These are phyloP conservation scores for Eublepharis macularius DNA, from an alignment of 2,113 vertebrate species.

Conservation along the genomic window DNA sequence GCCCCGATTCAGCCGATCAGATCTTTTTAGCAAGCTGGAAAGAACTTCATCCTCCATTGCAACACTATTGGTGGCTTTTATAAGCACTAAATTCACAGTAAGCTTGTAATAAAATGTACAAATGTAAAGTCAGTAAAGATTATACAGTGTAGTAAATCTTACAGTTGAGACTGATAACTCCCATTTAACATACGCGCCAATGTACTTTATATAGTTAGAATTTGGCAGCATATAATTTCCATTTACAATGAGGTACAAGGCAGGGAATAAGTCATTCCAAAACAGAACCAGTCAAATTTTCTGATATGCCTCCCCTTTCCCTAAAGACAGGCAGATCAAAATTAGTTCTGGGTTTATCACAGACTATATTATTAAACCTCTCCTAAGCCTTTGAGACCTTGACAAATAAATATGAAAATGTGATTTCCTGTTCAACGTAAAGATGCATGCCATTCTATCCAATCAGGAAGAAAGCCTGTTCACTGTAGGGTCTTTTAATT, in stretches of 20 bases:
- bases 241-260: conserved; percentile 1
- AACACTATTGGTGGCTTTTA: not conserved
- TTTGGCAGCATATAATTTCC: not conserved
- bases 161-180: not conserved
- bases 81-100: not conserved
- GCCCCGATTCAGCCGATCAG: not conserved
- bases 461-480: no score
- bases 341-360: not conserved
- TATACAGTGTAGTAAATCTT: fast-evolving
- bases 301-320: not conserved
- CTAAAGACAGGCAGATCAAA: not conserved
- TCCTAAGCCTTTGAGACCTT: not conserved
- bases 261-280: not conserved
- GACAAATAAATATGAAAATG: not conserved
- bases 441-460: fast-evolving
- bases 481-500: not conserved
- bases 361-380: not conserved
- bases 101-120: not conserved
- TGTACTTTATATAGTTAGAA: not conserved
- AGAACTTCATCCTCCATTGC: not conserved
- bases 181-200: not conserved
- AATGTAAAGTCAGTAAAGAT: not conserved
- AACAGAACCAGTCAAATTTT: not conserved
- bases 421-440: not conserved
- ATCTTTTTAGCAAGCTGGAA: not conserved